Percentiles rank a stretch among this genome's conserved stretches.
Conservation (phyloP, 1,140 invertebrate genomes). For the Chironomus striatipennis region DNA sequence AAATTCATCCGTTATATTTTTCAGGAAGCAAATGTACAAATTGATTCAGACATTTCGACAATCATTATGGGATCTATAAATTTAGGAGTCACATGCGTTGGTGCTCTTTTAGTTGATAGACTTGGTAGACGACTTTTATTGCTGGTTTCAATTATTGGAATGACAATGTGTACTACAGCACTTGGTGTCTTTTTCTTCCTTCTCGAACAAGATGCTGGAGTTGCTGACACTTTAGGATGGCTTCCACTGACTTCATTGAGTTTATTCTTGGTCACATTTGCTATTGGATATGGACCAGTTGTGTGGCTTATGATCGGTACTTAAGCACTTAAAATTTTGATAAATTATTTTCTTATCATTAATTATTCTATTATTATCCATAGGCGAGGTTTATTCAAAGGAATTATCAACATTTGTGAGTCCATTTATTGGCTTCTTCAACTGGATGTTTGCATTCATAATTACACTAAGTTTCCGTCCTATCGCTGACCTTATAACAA, state of each 20-base stretch:
- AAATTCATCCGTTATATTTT: slow-evolving; percentile 47
- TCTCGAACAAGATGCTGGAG: not conserved
- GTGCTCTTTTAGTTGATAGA: slow-evolving; percentile 58
- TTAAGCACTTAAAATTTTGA: too few relatives aligned
- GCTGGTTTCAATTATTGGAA: slow-evolving; percentile 47
- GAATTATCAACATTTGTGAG: slow-evolving; percentile 56
- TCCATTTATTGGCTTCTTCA: slow-evolving; percentile 54
- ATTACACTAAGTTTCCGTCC: slow-evolving; percentile 55
- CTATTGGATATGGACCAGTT: slow-evolving; percentile 59
- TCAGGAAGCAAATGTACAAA: slow-evolving; percentile 42
- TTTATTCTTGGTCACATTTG: slow-evolving; percentile 56
- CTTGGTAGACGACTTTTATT: slow-evolving; percentile 58
- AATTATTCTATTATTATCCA: too few relatives aligned
- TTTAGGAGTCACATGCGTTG: slow-evolving; percentile 52
- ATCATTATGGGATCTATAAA: slow-evolving; percentile 68
- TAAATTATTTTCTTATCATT: too few relatives aligned
- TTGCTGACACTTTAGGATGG: slow-evolving; percentile 40
- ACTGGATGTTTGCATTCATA: slow-evolving; percentile 63
- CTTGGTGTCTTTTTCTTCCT: slow-evolving; percentile 52
- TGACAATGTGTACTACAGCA: slow-evolving; percentile 46
- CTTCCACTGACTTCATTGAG: slow-evolving; percentile 56
- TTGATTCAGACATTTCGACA: slow-evolving; percentile 45
- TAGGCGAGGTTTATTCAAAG: slow-evolving; percentile 51
- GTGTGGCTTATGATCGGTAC: slow-evolving; percentile 54
- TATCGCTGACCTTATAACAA: slow-evolving; percentile 41